Percentiles rank a stretch among this genome's conserved stretches.
These are phyloP conservation scores for Meandrusa payeni DNA, from an alignment of 2,888 invertebrate genomes.

Conservation along the genomic window DNA sequence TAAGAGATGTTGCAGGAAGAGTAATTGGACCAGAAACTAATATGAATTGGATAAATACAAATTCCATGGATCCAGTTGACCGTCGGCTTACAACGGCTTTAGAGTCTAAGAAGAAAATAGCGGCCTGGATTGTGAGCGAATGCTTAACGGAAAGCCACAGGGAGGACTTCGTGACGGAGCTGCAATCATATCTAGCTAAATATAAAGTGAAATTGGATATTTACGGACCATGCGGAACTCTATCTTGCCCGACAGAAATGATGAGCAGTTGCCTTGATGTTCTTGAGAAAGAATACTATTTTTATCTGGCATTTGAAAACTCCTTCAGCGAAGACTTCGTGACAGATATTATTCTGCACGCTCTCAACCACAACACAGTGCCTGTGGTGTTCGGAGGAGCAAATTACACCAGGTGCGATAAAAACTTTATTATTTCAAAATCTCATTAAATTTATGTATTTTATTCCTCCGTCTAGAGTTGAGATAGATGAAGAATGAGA, in stretches of 20 bases:
- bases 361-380: constrained; percentile 80
- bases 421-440: not conserved
- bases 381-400: constrained; percentile 85
- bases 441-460: too few species aligned
- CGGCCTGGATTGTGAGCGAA: constrained; percentile 59
- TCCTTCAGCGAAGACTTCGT: constrained; percentile 62
- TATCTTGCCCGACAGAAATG: constrained; percentile 43
- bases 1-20: constrained; percentile 42
- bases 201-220: constrained; percentile 48
- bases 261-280: constrained; percentile 45
- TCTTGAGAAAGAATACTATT: constrained; percentile 51
- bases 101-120: constrained; percentile 39
- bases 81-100: constrained; percentile 37
- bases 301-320: constrained; percentile 65
- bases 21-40: constrained; percentile 45
- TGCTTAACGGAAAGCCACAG: constrained; percentile 49
- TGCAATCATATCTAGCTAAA: constrained; percentile 39
- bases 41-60: constrained; percentile 44
- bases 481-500: too few species aligned
- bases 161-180: constrained; percentile 40
- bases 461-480: too few species aligned
- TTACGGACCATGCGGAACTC: constrained; percentile 52
- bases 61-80: constrained; percentile 41
- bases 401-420: constrained; percentile 75
- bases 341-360: constrained; percentile 57